Evolutionary conservation across 2,888 invertebrate species (phyloP), one percentile per base, ranked within the genome.

Genomic region (Heliconius ismenius): DNA sequence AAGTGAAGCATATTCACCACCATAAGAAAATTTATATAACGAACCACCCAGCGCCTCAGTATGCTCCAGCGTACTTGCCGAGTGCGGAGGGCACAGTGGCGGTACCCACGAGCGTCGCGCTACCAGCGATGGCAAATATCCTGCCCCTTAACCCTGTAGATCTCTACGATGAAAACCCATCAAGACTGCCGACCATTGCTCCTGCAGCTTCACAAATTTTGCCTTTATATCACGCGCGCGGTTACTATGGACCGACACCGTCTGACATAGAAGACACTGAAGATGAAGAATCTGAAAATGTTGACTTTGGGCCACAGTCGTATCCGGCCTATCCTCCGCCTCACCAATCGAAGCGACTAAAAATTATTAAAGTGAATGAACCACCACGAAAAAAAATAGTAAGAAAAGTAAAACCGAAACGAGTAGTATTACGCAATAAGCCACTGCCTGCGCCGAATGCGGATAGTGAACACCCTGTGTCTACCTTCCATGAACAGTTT

Each of bases 1-100:
- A 93, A 85, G 94, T 94, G 87, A 94, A 94, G 88, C 94, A 94
- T 83, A 94, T 94, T 85, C 94, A 94, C 84, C 94, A 94, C 83
- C 94, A 94, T 81, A 94, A 94, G 89, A 94, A 94, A 86, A 91
- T 94, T 83, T 94, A 94, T 82, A 94, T 94, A 80, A 94, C 94
- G 80, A 92, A 94, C 84, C 92, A 94, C 84, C 90, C 92, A 79
- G 92, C 93, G 76, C 90, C 94, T 36, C 92, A 93, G 81, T 94
- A 94, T 86, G 93, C 93, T 74, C 94, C 94, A 79, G 92, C 92
- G 32, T 94, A 86, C 82, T 85, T 92, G 87, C 91, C 93, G 77
- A 91, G 88, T 82, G 90, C 90, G 76, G 93, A 92, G 81, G 90
- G 91, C 62, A 86, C 92, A 81, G 89, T 92, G 83, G 90, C 91